phyloP scores from a whole-genome alignment of 2,797 vertebrate species.

The Tenualosa ilisha region DNA sequence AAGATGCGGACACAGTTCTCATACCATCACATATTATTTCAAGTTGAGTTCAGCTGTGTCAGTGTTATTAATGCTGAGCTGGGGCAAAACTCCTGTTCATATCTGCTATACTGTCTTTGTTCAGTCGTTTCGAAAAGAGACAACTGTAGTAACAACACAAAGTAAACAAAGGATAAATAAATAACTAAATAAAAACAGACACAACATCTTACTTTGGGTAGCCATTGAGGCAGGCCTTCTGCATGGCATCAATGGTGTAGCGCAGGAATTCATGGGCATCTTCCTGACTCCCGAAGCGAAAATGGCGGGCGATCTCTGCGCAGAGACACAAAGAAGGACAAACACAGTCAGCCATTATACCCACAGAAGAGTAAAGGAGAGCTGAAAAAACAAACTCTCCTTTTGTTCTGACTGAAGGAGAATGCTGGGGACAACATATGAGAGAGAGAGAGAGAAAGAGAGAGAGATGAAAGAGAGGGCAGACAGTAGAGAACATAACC shows the following conservation, averaged over 20 bases:
- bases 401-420: neutral
- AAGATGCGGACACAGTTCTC: no score
- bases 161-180: no score
- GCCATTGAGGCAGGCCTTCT: slow-evolving; percentile 91
- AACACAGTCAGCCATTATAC: neutral
- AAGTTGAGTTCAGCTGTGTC: no score
- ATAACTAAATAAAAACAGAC: no score
- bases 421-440: neutral
- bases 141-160: no score
- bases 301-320: slow-evolving; percentile 90
- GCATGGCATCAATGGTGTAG: slow-evolving; percentile 95
- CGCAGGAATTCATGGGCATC: slow-evolving; percentile 95
- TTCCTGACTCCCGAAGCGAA: slow-evolving; percentile 92
- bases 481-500: neutral
- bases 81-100: no score
- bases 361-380: neutral
- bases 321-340: neutral
- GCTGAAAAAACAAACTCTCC: neutral
- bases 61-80: no score
- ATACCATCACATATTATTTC: no score
- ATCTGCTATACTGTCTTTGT: no score
- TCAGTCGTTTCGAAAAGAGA: no score
- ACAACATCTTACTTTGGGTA: slow-evolving; percentile 80
- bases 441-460: no score
- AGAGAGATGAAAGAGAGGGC: no score